Base-by-base conservation (phyloP, 1,140 invertebrate species). In the honey bee (Apis mellifera) region DNA sequence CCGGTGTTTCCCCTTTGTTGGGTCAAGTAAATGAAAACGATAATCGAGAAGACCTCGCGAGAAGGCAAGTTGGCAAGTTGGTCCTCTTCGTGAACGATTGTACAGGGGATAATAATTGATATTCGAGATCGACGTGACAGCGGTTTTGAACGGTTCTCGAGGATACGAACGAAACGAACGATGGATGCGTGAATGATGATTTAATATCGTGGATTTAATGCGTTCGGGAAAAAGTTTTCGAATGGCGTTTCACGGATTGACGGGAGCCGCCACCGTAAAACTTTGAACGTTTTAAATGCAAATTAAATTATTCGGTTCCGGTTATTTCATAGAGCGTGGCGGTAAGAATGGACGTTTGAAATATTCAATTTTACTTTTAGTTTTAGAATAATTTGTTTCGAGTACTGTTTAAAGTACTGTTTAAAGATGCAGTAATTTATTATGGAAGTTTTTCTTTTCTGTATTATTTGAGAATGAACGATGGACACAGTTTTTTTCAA, bases 41-140 rank as follows among this genome's bases (percentile, higher is more conserved):
- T 86, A 82, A 84, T 83, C 75, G 69, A n/a, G 57, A 80, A 65
- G 79, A 86, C n/a, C 64, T 78, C 32, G 74, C 69, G 32, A 69
- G 68, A 59, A 74, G 32, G 32, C 69, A 59, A 48, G 57, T 68
- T 77, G 79, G 19, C 64, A 78, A 73, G 17, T 54, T 70, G n/a
- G n/a, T n/a, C 8, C 55, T 80, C 1, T 21, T 21, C 55, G 23
- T 62, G 23, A n/a, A 74, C 32, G 50, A 74, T 54, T 13, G 66
- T n/a, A 52, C 26, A 19, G 57, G 15, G 21, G n/a, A 42, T 57
- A 21, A 77, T 82, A 85, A 85, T 84, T 77, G 60, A 73, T 85
- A 15, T 68, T 65, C 48, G 17, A 12, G 23, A 23, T 5, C 60
- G 7, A 15, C 8, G 17, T 23, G 50, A 62, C 32, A 32, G 32